These are phyloP conservation scores for Tetramorium alpestre DNA, from an alignment of 1,140 invertebrate genomes.

Conservation along the genomic window DNA sequence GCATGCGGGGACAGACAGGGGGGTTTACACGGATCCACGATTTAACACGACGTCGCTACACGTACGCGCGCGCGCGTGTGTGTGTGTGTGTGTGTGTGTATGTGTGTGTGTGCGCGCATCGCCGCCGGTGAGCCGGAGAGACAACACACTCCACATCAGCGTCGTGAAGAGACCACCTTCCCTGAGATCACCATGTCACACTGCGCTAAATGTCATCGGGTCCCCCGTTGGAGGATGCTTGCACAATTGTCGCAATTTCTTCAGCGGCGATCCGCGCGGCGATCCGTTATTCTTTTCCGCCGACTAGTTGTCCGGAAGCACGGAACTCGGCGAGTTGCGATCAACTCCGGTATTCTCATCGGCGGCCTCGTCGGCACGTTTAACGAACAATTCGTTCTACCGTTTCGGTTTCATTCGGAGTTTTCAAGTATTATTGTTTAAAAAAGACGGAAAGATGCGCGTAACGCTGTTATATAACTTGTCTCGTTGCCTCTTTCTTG, in stretches of 20 bases:
- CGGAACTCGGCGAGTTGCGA: not conserved
- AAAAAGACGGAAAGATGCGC: not conserved
- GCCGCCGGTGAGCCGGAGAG: constrained; percentile 60
- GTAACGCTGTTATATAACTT: not conserved
- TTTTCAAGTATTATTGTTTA: not conserved
- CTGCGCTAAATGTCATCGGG: constrained; percentile 81
- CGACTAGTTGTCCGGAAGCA: not conserved
- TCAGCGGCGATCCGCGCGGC: constrained; percentile 32
- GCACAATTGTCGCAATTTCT: constrained; percentile 79
- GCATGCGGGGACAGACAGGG: constrained; percentile 19
- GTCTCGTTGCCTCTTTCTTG: not conserved
- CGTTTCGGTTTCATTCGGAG: not conserved
- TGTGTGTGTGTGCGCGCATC: constrained; percentile 21
- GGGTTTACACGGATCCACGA: constrained; percentile 70
- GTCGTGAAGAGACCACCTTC: constrained; percentile 71
- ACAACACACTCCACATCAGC: constrained; percentile 77
- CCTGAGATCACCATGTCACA: constrained; percentile 79
- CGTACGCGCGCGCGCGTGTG: not conserved
- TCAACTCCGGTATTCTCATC: not conserved
- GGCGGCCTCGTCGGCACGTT: not conserved
- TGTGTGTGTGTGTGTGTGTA: not conserved
- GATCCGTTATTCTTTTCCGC: not conserved
- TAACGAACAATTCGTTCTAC: not conserved
- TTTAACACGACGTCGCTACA: constrained; percentile 49
- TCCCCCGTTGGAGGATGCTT: constrained; percentile 78